phyloP scores from a whole-genome alignment of 2,888 invertebrate genomes.

The Clitarchus hookeri region DNA sequence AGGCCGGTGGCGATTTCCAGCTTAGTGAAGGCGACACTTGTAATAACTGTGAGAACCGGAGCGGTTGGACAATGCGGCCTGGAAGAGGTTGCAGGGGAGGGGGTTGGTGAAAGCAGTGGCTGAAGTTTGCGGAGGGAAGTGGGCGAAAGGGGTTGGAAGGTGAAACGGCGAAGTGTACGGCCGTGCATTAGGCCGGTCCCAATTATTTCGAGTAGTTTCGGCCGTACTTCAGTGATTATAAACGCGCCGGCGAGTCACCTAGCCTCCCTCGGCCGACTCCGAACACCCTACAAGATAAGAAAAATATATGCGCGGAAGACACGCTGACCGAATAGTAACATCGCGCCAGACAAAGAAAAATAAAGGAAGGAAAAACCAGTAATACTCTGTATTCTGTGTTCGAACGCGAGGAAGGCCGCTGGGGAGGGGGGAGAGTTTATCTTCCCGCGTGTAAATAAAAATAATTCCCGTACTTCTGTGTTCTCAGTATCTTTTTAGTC shows the following conservation, averaged over 20 bases:
- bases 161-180: background rate
- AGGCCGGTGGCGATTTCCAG: background rate
- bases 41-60: background rate
- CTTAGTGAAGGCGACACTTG: background rate
- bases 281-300: background rate
- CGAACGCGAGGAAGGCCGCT: background rate
- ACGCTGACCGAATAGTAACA: background rate
- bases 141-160: background rate
- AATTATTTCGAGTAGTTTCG: conserved; percentile 14
- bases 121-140: background rate
- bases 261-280: background rate
- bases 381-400: background rate
- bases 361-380: background rate
- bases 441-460: conserved; percentile 7
- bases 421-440: background rate
- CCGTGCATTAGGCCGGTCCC: background rate
- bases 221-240: background rate
- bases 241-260: background rate
- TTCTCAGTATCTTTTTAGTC: background rate
- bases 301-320: background rate
- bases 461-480: background rate
- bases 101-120: background rate
- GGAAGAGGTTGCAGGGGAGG: background rate
- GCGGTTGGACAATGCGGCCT: background rate
- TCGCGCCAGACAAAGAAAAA: background rate